A percentile compares a stretch with the other conserved stretches of the same genome.
Evolutionary conservation across 23 tunicate genomes (phyloP).

Genomic region (Halocynthia roretzi): DNA sequence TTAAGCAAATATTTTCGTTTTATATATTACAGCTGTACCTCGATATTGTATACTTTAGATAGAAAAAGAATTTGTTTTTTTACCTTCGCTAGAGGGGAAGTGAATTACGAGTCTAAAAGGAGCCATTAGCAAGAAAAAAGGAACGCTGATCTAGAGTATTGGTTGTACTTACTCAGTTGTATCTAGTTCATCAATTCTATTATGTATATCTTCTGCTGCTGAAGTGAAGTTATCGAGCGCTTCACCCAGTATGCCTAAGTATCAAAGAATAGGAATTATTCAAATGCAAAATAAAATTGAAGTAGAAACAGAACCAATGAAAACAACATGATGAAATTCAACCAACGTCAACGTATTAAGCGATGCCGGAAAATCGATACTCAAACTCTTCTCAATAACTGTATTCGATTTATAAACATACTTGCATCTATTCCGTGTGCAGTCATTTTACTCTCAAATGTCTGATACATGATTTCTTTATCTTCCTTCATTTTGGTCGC

Average conservation of each 20-base stretch:
- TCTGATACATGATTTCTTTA: constrained; percentile 1
- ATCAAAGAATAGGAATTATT: too few relatives aligned
- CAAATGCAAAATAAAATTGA: too few relatives aligned
- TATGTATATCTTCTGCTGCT: constrained; percentile 21
- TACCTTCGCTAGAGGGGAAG: too few relatives aligned
- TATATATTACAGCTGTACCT: too few relatives aligned
- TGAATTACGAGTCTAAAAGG: too few relatives aligned
- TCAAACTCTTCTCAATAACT: not conserved
- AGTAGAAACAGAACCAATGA: too few relatives aligned
- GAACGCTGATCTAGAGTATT: too few relatives aligned
- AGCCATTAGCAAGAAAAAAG: too few relatives aligned
- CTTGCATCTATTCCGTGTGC: constrained; percentile 43
- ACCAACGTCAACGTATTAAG: too few relatives aligned
- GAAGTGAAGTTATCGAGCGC: constrained; percentile 2
- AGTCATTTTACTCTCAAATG: constrained; percentile 21
- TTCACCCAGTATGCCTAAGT: not conserved
- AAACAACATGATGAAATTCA: too few relatives aligned
- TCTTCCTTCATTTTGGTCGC: constrained; percentile 23
- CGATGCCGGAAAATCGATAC: not conserved
- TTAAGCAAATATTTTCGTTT: too few relatives aligned
- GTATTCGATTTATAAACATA: not conserved
- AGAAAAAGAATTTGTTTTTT: not conserved
- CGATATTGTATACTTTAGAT: not conserved
- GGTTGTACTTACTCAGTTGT: constrained; percentile 12
- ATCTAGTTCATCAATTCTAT: constrained; percentile 13